A percentile compares a stretch with the other conserved stretches of the same genome.
Evolutionary conservation across 2,888 invertebrate genomes (phyloP).

Genomic region (Polymixis flavicincta): DNA sequence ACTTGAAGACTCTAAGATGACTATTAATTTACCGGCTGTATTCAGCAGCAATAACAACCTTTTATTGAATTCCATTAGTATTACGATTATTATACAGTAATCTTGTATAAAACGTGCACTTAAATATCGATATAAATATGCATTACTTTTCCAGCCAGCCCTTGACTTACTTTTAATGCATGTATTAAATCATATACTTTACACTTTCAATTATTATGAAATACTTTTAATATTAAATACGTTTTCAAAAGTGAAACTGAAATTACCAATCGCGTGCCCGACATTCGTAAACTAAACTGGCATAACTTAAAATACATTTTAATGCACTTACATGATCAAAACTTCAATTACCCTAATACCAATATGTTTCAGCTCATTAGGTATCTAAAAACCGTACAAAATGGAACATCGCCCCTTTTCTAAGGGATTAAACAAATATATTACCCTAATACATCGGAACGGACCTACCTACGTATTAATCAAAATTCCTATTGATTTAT

Average conservation of each 20-base stretch:
- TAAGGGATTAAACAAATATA: slow-evolving; percentile 83
- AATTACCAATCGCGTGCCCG: slow-evolving; percentile 28
- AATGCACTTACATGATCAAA: slow-evolving; percentile 10
- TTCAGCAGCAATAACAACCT: neutral
- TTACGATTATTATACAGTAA: slow-evolving; percentile 24
- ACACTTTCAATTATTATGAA: neutral
- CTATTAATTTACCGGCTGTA: neutral
- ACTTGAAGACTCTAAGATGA: neutral
- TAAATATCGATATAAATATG: slow-evolving; percentile 8
- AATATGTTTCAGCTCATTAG: slow-evolving; percentile 77
- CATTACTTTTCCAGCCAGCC: slow-evolving; percentile 11
- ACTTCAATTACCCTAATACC: slow-evolving; percentile 54
- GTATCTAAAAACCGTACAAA: slow-evolving; percentile 62
- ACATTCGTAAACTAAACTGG: slow-evolving; percentile 35
- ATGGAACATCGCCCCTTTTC: slow-evolving; percentile 67
- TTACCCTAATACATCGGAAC: slow-evolving; percentile 76
- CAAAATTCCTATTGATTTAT: slow-evolving; percentile 83
- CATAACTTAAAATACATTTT: slow-evolving; percentile 32
- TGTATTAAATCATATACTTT: neutral
- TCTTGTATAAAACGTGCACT: slow-evolving; percentile 21
- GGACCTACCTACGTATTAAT: slow-evolving; percentile 70
- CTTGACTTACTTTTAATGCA: slow-evolving; percentile 35
- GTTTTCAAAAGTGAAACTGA: neutral
- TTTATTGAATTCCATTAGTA: slow-evolving; percentile 23
- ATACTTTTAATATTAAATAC: neutral